Percentiles rank a stretch among this genome's conserved stretches.
Evolutionary conservation across 2,113 vertebrate genomes (phyloP).

Genomic region (Campylomormyrus numenius): DNA sequence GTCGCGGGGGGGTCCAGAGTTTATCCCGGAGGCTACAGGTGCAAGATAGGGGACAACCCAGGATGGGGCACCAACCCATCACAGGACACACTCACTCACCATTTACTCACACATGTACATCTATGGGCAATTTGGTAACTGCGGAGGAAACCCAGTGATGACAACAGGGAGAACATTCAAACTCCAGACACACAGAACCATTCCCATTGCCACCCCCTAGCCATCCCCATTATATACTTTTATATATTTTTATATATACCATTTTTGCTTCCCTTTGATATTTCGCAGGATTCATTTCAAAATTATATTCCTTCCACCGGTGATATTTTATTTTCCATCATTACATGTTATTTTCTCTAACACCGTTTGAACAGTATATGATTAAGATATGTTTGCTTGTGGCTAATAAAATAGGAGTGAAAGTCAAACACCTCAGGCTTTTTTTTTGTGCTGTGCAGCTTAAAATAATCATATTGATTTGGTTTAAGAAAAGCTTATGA

Average conservation of each 20-base stretch:
- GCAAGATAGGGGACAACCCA: not conserved
- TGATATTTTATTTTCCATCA: not conserved
- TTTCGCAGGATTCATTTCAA: not conserved
- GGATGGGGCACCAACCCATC: not conserved
- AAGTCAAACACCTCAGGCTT: not conserved
- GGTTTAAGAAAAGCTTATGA: not conserved
- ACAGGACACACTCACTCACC: not conserved
- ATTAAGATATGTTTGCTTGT: not conserved
- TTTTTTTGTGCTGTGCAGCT: not conserved
- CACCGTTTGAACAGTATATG: not conserved
- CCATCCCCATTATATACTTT: not conserved
- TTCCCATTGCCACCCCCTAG: too few species aligned
- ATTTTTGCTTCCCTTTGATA: not conserved
- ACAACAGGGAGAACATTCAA: not conserved
- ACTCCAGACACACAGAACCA: not conserved
- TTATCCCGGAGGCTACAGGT: too few species aligned
- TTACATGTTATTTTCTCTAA: not conserved
- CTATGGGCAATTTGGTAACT: not conserved
- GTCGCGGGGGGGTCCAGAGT: not conserved
- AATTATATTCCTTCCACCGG: not conserved
- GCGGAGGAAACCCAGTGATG: too few species aligned
- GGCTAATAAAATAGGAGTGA: not conserved
- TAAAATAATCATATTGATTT: not conserved
- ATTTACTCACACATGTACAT: not conserved
- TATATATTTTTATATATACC: not conserved